phyloP scores from a whole-genome alignment of 1,140 invertebrate genomes.

The Argopecten irradians region DNA sequence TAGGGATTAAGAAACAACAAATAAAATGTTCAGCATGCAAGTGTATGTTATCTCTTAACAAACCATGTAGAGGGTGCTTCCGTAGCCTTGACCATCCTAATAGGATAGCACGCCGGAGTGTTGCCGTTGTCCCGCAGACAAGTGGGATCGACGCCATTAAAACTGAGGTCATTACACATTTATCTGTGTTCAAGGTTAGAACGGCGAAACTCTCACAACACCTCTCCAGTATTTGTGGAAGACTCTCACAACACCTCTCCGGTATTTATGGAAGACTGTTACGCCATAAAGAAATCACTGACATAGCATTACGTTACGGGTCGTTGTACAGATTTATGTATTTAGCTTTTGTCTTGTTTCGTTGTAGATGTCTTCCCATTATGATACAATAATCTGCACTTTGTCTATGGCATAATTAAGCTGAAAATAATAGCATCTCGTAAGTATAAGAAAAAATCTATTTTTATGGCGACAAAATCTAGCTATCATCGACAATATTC shows the following conservation, averaged over 20 bases:
- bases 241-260: too few species aligned
- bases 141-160: background rate
- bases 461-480: conserved; percentile 7
- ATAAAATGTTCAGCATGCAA: too few species aligned
- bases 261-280: too few species aligned
- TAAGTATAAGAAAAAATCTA: background rate
- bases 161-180: background rate
- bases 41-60: too few species aligned
- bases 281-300: too few species aligned
- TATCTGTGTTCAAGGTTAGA: background rate
- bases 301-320: too few species aligned
- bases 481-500: background rate
- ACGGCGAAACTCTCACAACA: background rate
- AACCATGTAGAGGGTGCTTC: background rate
- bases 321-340: too few species aligned
- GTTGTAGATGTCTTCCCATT: too few species aligned
- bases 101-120: background rate
- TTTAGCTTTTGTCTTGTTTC: too few species aligned
- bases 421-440: background rate
- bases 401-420: background rate
- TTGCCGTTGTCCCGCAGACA: background rate
- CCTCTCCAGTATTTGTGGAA: background rate
- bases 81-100: background rate
- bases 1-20: too few species aligned
- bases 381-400: too few species aligned